Evolutionary conservation across 2,113 vertebrate genomes (phyloP), one percentile per base, ranked within the genome.

Genomic region (Abramis brama): DNA sequence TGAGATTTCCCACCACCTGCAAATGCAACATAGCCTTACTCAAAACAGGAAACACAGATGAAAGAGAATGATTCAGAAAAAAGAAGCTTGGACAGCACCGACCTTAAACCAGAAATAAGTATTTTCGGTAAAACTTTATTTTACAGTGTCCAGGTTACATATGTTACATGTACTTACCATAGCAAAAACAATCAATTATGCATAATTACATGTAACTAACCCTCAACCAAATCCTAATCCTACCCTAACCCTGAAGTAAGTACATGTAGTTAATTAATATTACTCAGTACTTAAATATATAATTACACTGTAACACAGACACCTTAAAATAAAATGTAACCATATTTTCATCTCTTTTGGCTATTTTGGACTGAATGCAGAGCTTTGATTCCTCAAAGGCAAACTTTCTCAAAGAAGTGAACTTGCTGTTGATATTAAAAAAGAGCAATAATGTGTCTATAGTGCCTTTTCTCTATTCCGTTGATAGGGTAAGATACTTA

Each of bases 1-100:
- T 79, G 83, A 85, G 45, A 82, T 79, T 87, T 87, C 64, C 75
- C 86, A 64, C 45, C 86, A 82, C 45, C 25, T 85, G 43, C 79
- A 79, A 59, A 85, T 83, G 86, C n/a, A 39, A n/a, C 27, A 71
- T 13, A 45, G 17, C 13, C 81, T 70, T 15, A 43, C 21, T 43
- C 25, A 57, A 88, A 88, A 87, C 79, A 70, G 71, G 78, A 76
- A 79, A 78, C 43, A 62, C 47, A 82, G 79, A 74, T 78, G 70
- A 79, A n/a, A 75, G 71, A 82, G 17, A 74, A 33, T 59, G 25
- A 82, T 66, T 81, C 50, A 75, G 64, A 55, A 66, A 30, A 64
- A 25, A 81, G n/a, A 39, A 6, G 39, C 79, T 11, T 66, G 59
- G 79, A 81, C 79, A 27, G 43, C 79, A 80, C 59, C 80, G 19